Evolutionary conservation across 2,888 invertebrate genomes (phyloP).

Genomic region (Cantharis nigra): DNA sequence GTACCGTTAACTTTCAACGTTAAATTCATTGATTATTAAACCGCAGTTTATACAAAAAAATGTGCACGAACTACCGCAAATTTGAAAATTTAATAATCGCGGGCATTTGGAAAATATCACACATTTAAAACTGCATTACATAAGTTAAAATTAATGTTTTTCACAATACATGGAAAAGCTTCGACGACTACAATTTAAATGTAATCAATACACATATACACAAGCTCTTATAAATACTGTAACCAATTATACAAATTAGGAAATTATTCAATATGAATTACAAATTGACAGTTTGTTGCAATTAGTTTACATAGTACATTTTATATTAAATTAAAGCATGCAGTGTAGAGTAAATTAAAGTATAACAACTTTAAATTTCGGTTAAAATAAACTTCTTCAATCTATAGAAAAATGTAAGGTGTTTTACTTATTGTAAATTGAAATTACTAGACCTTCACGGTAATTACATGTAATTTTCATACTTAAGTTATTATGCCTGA

Average conservation of each 20-base stretch:
- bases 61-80: background rate
- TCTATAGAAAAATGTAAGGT: background rate
- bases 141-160: background rate
- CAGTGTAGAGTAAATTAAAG: background rate
- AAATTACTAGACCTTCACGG: background rate
- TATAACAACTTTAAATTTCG: background rate
- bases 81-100: background rate
- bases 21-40: background rate
- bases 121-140: background rate
- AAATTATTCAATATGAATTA: background rate
- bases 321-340: background rate
- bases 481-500: conserved; percentile 4
- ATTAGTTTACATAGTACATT: background rate
- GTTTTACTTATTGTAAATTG: background rate
- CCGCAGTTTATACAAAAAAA: background rate
- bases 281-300: background rate
- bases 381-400: background rate
- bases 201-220: background rate
- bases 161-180: background rate
- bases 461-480: background rate
- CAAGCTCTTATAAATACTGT: background rate
- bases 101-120: background rate
- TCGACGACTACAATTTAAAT: background rate
- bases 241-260: background rate
- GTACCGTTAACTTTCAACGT: conserved; percentile 1